These are phyloP conservation scores for Echiichthys vipera DNA, from an alignment of 2,797 vertebrate genomes.

Conservation along the genomic window DNA sequence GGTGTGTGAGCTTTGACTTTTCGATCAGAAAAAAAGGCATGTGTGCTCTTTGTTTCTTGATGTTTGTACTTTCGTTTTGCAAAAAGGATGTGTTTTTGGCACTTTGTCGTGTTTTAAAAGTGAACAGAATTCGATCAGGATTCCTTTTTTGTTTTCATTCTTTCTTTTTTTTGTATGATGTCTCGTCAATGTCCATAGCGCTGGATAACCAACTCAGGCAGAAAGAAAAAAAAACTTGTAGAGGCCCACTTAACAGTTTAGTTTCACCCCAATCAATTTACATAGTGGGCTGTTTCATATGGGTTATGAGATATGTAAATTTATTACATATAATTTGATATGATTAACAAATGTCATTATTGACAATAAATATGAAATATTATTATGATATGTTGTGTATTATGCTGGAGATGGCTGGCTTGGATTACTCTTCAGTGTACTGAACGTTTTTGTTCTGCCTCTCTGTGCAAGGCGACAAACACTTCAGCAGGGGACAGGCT, in stretches of 20 bases:
- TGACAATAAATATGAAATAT: slow-evolving; percentile 80
- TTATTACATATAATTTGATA: slow-evolving; percentile 80
- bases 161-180: slow-evolving; percentile 76
- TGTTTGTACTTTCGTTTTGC: slow-evolving; percentile 89
- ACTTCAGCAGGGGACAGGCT: slow-evolving; percentile 71
- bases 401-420: slow-evolving; percentile 80
- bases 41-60: slow-evolving; percentile 85
- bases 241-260: slow-evolving; percentile 78
- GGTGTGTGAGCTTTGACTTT: slow-evolving; percentile 95
- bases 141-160: slow-evolving; percentile 74
- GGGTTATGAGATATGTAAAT: slow-evolving; percentile 80
- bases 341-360: slow-evolving; percentile 79
- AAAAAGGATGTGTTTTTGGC: slow-evolving; percentile 81
- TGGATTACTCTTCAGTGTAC: slow-evolving; percentile 72
- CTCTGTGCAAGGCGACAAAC: slow-evolving; percentile 70
- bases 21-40: slow-evolving; percentile 85
- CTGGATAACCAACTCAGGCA: slow-evolving; percentile 89
- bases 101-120: slow-evolving; percentile 85
- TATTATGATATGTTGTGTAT: slow-evolving; percentile 76
- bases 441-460: slow-evolving; percentile 65
- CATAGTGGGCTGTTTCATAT: slow-evolving; percentile 83
- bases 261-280: slow-evolving; percentile 80
- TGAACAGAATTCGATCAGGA: slow-evolving; percentile 83
- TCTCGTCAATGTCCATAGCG: slow-evolving; percentile 85
- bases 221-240: slow-evolving; percentile 78